A percentile compares a stretch with the other conserved stretches of the same genome.
phyloP scores from a whole-genome alignment of 53 echinoderm and acorn worm genomes.

The Luidia sarsii region DNA sequence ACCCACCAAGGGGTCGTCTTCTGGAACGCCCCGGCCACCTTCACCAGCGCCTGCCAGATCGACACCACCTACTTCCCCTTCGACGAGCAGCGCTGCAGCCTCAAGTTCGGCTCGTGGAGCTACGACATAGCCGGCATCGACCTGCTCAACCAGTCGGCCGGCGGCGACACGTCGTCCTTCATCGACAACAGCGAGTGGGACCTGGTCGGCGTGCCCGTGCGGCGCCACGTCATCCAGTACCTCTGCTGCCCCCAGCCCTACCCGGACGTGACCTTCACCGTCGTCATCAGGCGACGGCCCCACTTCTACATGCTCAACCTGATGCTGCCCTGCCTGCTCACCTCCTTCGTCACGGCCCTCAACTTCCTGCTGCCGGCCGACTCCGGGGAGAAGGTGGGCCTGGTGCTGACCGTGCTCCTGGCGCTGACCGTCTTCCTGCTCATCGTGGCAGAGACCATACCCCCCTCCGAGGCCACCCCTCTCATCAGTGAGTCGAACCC shows the following conservation, averaged over 20 bases:
- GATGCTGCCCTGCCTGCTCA: slow-evolving; percentile 77
- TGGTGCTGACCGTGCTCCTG: slow-evolving; percentile 84
- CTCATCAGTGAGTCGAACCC: slow-evolving; percentile 77
- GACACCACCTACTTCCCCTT: slow-evolving; percentile 91
- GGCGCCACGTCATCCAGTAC: slow-evolving; percentile 64
- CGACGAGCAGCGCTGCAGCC: slow-evolving; percentile 78
- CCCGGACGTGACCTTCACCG: slow-evolving; percentile 77
- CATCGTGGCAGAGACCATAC: slow-evolving; percentile 92
- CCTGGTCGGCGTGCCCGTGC: slow-evolving; percentile 83
- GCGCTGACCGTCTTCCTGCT: slow-evolving; percentile 86
- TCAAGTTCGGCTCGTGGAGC: slow-evolving; percentile 93
- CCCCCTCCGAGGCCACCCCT: slow-evolving; percentile 84
- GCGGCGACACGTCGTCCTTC: slow-evolving; percentile 74
- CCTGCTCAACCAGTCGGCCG: slow-evolving; percentile 60
- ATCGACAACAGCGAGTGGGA: slow-evolving; percentile 91
- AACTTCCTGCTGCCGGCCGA: slow-evolving; percentile 91
- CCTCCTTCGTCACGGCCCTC: slow-evolving; percentile 72
- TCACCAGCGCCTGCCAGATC: slow-evolving; percentile 84
- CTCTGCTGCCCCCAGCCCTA: slow-evolving; percentile 78
- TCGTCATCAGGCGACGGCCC: slow-evolving; percentile 80
- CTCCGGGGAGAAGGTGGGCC: slow-evolving; percentile 87
- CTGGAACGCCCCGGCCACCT: slow-evolving; percentile 92
- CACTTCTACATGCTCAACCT: slow-evolving; percentile 88
- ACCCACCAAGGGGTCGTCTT: slow-evolving; percentile 60
- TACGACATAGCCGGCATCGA: slow-evolving; percentile 72